A percentile compares a stretch with the other conserved stretches of the same genome.
These are phyloP conservation scores for Dallia pectoralis DNA, from an alignment of 2,797 vertebrate species.

Conservation along the genomic window DNA sequence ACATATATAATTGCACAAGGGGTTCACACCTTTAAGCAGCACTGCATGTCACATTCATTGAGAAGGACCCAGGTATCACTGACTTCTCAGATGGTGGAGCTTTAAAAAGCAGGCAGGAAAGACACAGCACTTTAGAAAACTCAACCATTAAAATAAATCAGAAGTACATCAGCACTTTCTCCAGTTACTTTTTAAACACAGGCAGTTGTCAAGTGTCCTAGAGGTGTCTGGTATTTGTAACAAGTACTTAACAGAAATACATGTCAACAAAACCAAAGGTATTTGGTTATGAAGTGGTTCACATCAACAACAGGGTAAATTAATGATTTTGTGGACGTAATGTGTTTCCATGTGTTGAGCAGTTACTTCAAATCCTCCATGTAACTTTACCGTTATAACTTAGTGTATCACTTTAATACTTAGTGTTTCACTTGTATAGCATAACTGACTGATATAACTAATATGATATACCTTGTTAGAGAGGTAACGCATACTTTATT, in stretches of 20 bases:
- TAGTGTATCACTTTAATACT: no score
- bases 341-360: not conserved
- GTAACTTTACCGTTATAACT: no score
- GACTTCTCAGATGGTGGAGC: conserved; percentile 11
- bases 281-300: conserved; percentile 11
- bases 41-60: conserved; percentile 22
- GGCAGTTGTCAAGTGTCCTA: conserved; percentile 17
- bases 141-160: conserved; percentile 60
- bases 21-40: conserved; percentile 15
- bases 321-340: conserved; percentile 9
- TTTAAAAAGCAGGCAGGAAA: conserved; percentile 35
- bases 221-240: conserved; percentile 28
- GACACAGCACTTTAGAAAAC: conserved; percentile 30
- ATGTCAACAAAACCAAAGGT: conserved; percentile 4
- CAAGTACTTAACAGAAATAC: conserved; percentile 30
- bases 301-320: conserved; percentile 7
- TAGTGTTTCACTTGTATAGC: no score
- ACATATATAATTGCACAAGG: no score
- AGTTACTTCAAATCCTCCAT: conserved; percentile 2
- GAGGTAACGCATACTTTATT: not conserved
- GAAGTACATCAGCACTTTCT: conserved; percentile 46
- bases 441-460: no score
- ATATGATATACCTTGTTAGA: not conserved
- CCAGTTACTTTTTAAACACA: conserved; percentile 39
- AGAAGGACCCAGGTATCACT: conserved; percentile 28